Evolutionary conservation across 2,113 vertebrate species (phyloP).

Genomic region (Barbus barbus): DNA sequence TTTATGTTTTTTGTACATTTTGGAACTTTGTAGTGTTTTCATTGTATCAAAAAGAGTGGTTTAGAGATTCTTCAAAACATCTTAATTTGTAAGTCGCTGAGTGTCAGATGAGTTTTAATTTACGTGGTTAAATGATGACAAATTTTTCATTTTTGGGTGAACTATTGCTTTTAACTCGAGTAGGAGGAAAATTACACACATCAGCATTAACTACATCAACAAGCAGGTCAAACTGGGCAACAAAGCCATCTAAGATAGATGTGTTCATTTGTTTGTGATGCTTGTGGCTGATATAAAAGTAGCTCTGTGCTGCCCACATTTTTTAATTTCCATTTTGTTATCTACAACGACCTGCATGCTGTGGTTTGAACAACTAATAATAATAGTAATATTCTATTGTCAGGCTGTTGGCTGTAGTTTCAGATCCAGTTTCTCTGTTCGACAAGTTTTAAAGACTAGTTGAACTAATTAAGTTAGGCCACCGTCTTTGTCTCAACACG

Average conservation of each 20-base stretch:
- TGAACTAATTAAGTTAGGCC: neutral
- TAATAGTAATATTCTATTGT: neutral
- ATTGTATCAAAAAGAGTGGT: neutral
- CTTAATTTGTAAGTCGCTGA: neutral
- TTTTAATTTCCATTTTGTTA: neutral
- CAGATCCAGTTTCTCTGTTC: neutral
- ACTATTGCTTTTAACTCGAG: neutral
- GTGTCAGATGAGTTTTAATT: neutral
- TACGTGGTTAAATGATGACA: neutral
- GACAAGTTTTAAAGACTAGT: neutral
- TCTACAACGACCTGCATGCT: neutral
- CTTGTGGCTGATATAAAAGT: neutral
- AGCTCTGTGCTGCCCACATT: neutral
- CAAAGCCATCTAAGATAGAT: neutral
- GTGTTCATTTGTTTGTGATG: neutral
- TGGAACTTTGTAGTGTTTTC: neutral
- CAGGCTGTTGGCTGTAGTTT: neutral
- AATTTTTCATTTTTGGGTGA: neutral
- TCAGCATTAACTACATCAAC: neutral
- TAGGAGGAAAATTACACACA: neutral
- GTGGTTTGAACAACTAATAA: neutral
- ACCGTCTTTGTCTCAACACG: neutral
- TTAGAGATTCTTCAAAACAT: neutral
- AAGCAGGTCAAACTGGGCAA: neutral
- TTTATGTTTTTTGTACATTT: neutral